A percentile compares a stretch with the other conserved stretches of the same genome.
Evolutionary conservation across 2,113 vertebrate species (phyloP).

Genomic region (Anolis sagrei): DNA sequence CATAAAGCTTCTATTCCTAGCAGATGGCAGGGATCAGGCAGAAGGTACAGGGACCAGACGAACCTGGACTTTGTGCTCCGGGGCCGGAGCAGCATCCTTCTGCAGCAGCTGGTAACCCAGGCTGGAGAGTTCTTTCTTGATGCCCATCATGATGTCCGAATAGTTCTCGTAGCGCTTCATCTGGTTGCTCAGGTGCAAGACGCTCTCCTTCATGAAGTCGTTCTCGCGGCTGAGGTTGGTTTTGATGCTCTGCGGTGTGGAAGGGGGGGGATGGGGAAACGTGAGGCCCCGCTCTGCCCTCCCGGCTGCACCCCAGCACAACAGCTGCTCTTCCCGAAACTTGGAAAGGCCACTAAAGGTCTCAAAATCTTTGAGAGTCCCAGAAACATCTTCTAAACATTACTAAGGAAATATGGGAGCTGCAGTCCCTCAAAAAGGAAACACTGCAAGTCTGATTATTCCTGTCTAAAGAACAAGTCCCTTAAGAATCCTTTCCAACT

Average conservation of each 20-base stretch:
- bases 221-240: slow-evolving; percentile 94
- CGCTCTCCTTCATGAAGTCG: slow-evolving; percentile 90
- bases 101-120: slow-evolving; percentile 94
- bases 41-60: not conserved
- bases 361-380: no score
- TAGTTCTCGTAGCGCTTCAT: slow-evolving; percentile 94
- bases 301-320: no score
- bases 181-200: slow-evolving; percentile 87
- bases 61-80: slow-evolving; percentile 86
- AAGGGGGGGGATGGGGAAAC: not conserved
- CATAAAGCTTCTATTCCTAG: not conserved
- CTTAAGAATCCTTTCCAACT: no score
- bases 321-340: no score
- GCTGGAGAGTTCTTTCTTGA: slow-evolving; percentile 95
- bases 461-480: no score
- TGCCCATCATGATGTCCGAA: slow-evolving; percentile 92
- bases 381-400: no score
- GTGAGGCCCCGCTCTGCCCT: no score
- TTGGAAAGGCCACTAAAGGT: no score
- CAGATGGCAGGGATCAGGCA: no score
- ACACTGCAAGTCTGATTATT: no score
- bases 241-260: slow-evolving; percentile 85
- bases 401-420: no score
- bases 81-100: slow-evolving; percentile 78
- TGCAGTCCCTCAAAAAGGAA: no score